These are phyloP conservation scores for Stenichneumon culpator DNA, from an alignment of 2,888 invertebrate species.

Conservation along the genomic window DNA sequence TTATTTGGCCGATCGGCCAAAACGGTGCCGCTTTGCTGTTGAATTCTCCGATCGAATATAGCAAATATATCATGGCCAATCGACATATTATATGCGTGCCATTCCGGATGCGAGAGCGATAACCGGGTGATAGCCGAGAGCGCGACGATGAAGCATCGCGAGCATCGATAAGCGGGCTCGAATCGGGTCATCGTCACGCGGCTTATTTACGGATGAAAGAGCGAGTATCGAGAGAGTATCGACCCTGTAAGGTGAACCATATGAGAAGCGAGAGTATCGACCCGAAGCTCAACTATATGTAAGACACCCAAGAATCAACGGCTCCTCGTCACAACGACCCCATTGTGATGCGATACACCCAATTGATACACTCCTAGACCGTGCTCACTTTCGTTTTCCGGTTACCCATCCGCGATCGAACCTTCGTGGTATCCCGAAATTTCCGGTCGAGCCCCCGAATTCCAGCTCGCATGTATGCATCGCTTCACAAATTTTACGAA, in stretches of 20 bases:
- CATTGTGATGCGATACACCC: constrained; percentile 5
- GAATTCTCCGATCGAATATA: neutral
- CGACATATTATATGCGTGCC: neutral
- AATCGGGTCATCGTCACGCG: neutral
- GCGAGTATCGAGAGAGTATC: neutral
- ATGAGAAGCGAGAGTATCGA: constrained; percentile 43
- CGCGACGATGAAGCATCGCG: neutral
- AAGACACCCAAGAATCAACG: constrained; percentile 32
- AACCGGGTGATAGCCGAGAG: neutral
- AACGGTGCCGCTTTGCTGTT: neutral
- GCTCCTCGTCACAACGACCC: neutral
- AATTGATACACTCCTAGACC: constrained; percentile 10
- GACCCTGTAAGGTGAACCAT: constrained; percentile 1
- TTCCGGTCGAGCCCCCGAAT: constrained; percentile 60
- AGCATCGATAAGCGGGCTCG: neutral
- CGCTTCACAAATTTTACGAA: neutral
- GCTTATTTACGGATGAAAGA: neutral
- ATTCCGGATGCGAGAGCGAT: neutral
- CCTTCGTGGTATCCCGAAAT: neutral
- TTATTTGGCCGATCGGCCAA: neutral
- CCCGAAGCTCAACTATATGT: constrained; percentile 16
- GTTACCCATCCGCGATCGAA: neutral
- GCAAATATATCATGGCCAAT: neutral
- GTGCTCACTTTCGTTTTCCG: constrained; percentile 12
- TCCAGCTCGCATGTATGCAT: constrained; percentile 36